Conservation (phyloP, 2,888 invertebrate species). For the Catocala nupta region DNA sequence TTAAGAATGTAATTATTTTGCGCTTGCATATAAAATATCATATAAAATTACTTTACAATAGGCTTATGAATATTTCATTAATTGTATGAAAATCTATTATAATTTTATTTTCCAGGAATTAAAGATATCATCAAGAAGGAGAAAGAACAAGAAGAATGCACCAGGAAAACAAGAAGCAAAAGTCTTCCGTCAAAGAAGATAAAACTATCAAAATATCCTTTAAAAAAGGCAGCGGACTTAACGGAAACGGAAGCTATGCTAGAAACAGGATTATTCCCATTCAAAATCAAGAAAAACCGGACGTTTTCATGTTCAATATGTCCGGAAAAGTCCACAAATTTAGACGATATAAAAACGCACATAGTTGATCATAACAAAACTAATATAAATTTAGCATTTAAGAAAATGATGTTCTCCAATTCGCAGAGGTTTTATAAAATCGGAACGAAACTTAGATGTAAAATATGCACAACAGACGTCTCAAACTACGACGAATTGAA, state of each 20-base stretch:
- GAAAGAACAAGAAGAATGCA: slow-evolving; percentile 58
- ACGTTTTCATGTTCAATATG: slow-evolving; percentile 72
- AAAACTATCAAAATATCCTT: slow-evolving; percentile 53
- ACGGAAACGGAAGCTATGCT: slow-evolving; percentile 71
- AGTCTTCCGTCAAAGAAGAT: slow-evolving; percentile 31
- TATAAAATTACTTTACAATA: no score
- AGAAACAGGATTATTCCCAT: slow-evolving; percentile 72
- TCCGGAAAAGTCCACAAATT: slow-evolving; percentile 62
- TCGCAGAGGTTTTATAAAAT: slow-evolving; percentile 70
- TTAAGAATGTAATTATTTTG: no score
- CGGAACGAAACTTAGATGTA: slow-evolving; percentile 64
- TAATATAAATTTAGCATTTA: slow-evolving; percentile 72
- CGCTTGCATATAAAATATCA: no score
- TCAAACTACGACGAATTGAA: slow-evolving; percentile 66
- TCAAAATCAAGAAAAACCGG: slow-evolving; percentile 72
- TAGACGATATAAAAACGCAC: slow-evolving; percentile 72
- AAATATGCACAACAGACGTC: slow-evolving; percentile 72
- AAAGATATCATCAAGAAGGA: slow-evolving; percentile 65
- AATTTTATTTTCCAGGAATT: slow-evolving; percentile 56
- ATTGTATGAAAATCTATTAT: no score
- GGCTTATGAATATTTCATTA: no score
- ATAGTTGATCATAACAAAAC: slow-evolving; percentile 66
- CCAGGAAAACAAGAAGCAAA: slow-evolving; percentile 56
- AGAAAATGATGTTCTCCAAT: slow-evolving; percentile 74
- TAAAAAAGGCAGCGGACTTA: slow-evolving; percentile 60